Evolutionary conservation across 2,113 vertebrate species (phyloP), one percentile per base, ranked within the genome.

Genomic region (Poeciliopsis turrubarensis): DNA sequence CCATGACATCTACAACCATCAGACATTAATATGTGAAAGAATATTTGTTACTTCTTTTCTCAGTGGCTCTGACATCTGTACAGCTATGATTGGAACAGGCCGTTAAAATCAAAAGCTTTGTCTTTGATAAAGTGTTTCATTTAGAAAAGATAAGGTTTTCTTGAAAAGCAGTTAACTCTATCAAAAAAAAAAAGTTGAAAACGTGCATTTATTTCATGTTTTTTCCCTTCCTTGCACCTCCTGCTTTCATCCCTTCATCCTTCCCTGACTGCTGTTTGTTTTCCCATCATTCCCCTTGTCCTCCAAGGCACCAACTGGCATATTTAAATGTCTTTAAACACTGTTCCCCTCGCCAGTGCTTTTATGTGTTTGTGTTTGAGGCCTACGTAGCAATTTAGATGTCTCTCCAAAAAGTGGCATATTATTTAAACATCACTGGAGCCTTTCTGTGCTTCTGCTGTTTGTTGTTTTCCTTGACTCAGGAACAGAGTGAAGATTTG

Each of bases 401-500:
- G 89, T 89, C 89, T 88, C 75, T 75, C 70, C 83, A 75, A 85
- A 85, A 37, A 92, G 89, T 90, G 81, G 63, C 84, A 81, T 85
- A 89, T 92, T 91, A 90, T 89, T 91, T 87, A 90, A 90, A 91
- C 86, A 89, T 91, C 86, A 86, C 83, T 83, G 75, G 76, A 85
- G 84, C 86, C 82, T 77, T 87, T 89, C 73, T 79, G 72, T 75
- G 70, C 3, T 83, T 77, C 75, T 81, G 70, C 82, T 76, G 85
- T 88, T 88, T 79, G 85, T 88, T 88, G 86, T 83, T 91, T 87
- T 84, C 73, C 70, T 87, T 81, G 80, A 76, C 72, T 41, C 71
- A 51, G 71, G 64, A 80, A 11, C 77, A 86, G 85, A 89, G 87
- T 86, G 80, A 81, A 89, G 83, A 89, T 83, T 79, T 87, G 82